These are phyloP conservation scores for Agonopterix alstromeriana DNA, from an alignment of 2,888 invertebrate genomes.

Conservation along the genomic window DNA sequence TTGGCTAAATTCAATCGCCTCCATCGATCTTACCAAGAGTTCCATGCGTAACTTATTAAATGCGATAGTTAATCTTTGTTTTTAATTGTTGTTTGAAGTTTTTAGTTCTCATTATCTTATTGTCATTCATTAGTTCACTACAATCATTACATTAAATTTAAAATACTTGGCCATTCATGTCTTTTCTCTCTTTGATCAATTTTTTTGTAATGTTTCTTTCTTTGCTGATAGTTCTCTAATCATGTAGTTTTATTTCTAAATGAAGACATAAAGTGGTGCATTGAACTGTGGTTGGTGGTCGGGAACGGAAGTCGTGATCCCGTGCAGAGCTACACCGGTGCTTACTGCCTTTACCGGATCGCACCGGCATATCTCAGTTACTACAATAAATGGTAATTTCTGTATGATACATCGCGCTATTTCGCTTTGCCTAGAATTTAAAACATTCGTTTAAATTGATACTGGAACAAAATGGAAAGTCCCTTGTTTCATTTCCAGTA, in stretches of 20 bases:
- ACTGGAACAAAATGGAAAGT: not conserved
- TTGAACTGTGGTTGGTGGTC: conserved; percentile 37
- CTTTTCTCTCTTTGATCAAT: no score
- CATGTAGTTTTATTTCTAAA: conserved; percentile 7
- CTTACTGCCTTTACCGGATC: conserved; percentile 38
- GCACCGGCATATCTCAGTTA: conserved; percentile 28
- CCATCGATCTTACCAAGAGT: no score
- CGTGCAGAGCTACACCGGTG: conserved; percentile 29
- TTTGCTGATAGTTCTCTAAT: no score
- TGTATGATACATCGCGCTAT: not conserved
- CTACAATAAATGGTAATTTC: conserved; percentile 16
- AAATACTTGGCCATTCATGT: no score
- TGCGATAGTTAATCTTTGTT: no score
- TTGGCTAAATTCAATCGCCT: no score
- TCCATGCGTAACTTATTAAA: no score
- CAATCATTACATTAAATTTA: no score
- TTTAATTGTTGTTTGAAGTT: no score
- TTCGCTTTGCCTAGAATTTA: not conserved
- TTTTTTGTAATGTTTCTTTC: no score
- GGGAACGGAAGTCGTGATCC: conserved; percentile 41
- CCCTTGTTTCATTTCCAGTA: not conserved
- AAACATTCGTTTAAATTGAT: not conserved
- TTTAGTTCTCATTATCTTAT: no score
- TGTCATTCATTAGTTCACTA: no score
- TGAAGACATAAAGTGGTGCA: conserved; percentile 28